Evolutionary conservation across 2,797 vertebrate genomes (phyloP).

Genomic region (Peromyscus eremicus): DNA sequence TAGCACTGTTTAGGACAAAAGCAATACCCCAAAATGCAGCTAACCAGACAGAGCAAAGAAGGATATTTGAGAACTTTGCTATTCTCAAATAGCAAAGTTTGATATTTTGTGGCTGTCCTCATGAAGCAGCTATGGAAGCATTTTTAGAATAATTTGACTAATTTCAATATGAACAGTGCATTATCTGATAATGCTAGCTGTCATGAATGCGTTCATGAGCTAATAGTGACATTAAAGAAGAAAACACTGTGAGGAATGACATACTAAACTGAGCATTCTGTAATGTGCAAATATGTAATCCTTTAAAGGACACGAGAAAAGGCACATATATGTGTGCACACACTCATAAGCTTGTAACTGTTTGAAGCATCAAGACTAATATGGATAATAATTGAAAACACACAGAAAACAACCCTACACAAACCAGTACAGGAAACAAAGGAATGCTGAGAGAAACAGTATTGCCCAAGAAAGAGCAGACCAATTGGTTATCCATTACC

Average conservation of each 20-base stretch:
- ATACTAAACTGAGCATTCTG: background rate
- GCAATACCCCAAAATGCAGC: background rate
- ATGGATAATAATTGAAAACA: background rate
- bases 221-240: background rate
- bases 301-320: background rate
- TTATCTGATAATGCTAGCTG: background rate
- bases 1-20: background rate
- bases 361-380: background rate
- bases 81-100: no score
- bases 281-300: background rate
- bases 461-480: background rate
- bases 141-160: background rate
- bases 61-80: background rate
- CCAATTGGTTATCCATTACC: background rate
- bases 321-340: no score
- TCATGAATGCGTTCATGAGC: background rate
- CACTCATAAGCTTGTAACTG: background rate
- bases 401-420: background rate
- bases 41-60: background rate
- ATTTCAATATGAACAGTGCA: background rate
- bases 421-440: background rate
- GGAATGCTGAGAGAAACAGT: background rate
- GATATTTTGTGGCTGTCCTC: rapidly evolving
- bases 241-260: background rate
- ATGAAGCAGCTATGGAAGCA: background rate